Base-by-base conservation (phyloP, 2,888 invertebrate species). In the Megaustenia siamemsis region DNA sequence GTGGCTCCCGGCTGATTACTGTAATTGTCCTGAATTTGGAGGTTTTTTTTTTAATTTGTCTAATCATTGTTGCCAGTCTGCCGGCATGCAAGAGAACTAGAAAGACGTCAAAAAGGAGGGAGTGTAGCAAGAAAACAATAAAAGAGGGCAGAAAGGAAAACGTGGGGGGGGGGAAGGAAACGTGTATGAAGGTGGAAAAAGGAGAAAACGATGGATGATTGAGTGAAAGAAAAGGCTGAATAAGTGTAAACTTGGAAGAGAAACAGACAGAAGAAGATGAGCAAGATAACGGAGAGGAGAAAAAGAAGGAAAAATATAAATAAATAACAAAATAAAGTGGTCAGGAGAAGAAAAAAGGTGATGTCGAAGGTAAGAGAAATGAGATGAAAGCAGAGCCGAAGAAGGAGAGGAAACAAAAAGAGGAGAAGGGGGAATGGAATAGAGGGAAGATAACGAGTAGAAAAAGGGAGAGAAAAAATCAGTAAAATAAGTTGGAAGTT, bases 371-470 rank as follows among this genome's bases (percentile, higher is more conserved):
- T 24, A 45, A 24, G 71, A 21, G 71, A 43, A 49, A 35, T 71
- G 24, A 71, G 49, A 53, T 43, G 71, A 32, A 81, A 43, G 56
- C n/a, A 78, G 63, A 78, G 63, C n/a, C n/a, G 63, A 40, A 78
- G 63, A 38, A 38, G 56, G 63, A 78, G 38, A 63, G 35, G 38
- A 38, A 78, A 60, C 5, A 45, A 78, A 38, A 24, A 12, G 28
- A 56, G 10, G 15, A 49, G 40, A 28, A 15, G 32, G 32, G 4
- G 32, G 32, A 28, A 32, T 8, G 6, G 32, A 5, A 63, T 10
- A 28, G 63, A 6, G 63, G 6, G 63, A 63, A 15, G 63, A 32
- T 32, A 32, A 28, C 1, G 4, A 15, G 32, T 8, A 32, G 32
- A 63, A 32, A 63, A 32, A 63, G 63, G 32, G 32, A 63, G 63